Evolutionary conservation across 2,888 invertebrate species (phyloP).

Genomic region (Drosophila peninsularis): DNA sequence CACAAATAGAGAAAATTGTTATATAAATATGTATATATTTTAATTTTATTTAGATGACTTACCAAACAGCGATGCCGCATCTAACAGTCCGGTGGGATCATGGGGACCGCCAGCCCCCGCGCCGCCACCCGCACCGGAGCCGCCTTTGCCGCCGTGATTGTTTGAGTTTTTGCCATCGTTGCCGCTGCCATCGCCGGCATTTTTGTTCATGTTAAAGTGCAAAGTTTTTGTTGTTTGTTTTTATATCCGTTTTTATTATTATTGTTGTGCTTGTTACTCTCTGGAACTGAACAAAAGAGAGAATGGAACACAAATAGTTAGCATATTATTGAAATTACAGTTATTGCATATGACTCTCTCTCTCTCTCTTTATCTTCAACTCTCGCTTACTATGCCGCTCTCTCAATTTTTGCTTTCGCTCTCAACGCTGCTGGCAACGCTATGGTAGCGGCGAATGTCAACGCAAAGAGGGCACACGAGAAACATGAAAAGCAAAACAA

Average conservation of each 20-base stretch:
- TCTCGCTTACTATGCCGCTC: conserved; percentile 14
- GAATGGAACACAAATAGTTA: not conserved
- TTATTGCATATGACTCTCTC: conserved; percentile 5
- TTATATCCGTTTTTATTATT: conserved; percentile 12
- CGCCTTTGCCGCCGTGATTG: conserved; percentile 77
- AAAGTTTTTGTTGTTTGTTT: conserved; percentile 26
- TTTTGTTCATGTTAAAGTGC: conserved; percentile 89
- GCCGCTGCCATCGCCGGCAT: conserved; percentile 88
- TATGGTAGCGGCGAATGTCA: conserved; percentile 40
- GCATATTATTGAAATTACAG: conserved; percentile 3
- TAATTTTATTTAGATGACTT: conserved; percentile 46
- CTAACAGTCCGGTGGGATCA: conserved; percentile 90
- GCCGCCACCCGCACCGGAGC: conserved; percentile 84
- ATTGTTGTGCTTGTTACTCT: conserved; percentile 26
- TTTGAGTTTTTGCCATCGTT: conserved; percentile 84
- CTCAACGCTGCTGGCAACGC: conserved; percentile 62
- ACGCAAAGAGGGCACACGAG: conserved; percentile 47
- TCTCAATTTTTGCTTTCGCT: conserved; percentile 30
- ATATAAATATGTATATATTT: too few species aligned
- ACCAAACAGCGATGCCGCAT: conserved; percentile 92
- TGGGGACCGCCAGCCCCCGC: conserved; percentile 81
- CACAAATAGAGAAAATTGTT: not conserved
- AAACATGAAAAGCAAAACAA: conserved; percentile 74
- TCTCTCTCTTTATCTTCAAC: conserved; percentile 5
- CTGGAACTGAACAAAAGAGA: conserved; percentile 22